phyloP scores from a whole-genome alignment of 1,140 invertebrate genomes.

The Colletes gigas region DNA sequence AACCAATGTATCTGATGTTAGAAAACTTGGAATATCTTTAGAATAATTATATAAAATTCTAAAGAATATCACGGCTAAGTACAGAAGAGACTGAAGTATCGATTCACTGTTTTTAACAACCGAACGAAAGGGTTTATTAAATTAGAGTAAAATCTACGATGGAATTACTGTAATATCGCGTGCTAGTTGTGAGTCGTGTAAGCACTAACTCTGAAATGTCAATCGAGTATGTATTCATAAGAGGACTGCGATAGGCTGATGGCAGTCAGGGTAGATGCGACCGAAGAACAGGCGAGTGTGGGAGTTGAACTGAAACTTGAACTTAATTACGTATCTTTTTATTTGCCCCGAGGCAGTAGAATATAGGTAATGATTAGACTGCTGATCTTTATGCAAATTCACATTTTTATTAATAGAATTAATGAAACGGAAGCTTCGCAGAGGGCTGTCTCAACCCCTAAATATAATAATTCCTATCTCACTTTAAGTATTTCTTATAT shows the following conservation, averaged over 20 bases:
- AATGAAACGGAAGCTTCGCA: no score
- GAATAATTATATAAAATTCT: not conserved
- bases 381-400: no score
- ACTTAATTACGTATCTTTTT: no score
- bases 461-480: no score
- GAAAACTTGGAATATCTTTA: not conserved
- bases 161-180: conserved; percentile 33
- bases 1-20: not conserved
- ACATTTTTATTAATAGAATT: no score
- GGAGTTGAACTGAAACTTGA: conserved; percentile 60
- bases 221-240: conserved; percentile 56
- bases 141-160: not conserved
- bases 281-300: conserved; percentile 35
- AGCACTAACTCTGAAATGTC: conserved; percentile 65
- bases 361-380: no score
- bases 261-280: conserved; percentile 35
- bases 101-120: not conserved
- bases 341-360: no score
- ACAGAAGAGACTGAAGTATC: not conserved
- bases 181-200: conserved; percentile 50
- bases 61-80: not conserved
- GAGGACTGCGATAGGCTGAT: conserved; percentile 14
- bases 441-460: no score
- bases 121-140: not conserved
- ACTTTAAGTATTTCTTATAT: no score